A percentile compares a stretch with the other conserved stretches of the same genome.
Evolutionary conservation across 2,888 invertebrate genomes (phyloP).

Genomic region (Ligdia adustata): DNA sequence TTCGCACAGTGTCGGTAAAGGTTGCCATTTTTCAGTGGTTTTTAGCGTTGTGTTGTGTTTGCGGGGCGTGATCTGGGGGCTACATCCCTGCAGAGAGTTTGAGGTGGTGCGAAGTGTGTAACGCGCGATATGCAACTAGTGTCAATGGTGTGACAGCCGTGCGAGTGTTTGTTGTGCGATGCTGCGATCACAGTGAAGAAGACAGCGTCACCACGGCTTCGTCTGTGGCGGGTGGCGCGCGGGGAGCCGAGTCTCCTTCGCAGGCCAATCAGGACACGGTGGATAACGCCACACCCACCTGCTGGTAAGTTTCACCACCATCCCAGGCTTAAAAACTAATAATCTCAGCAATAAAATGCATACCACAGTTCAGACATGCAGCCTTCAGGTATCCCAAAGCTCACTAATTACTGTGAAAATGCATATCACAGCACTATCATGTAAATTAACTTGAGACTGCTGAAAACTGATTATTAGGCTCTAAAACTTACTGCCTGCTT

Average conservation of each 20-base stretch:
- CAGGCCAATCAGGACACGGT: conserved; percentile 82
- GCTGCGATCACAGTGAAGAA: conserved; percentile 85
- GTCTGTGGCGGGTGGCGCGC: conserved; percentile 80
- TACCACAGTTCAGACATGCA: no score
- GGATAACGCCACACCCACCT: conserved; percentile 80
- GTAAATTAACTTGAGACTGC: no score
- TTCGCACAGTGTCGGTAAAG: conserved; percentile 61
- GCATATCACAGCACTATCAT: no score
- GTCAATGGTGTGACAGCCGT: conserved; percentile 83
- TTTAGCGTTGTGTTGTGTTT: conserved; percentile 68
- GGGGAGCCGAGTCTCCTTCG: conserved; percentile 84
- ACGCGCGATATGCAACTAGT: conserved; percentile 71
- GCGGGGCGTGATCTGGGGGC: conserved; percentile 67
- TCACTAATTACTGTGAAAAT: no score
- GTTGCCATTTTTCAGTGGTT: conserved; percentile 82
- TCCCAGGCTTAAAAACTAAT: no score
- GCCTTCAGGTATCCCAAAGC: no score
- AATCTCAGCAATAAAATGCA: no score
- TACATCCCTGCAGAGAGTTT: conserved; percentile 36
- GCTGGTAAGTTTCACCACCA: conserved; percentile 65
- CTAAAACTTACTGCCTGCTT: no score
- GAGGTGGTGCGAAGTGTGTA: conserved; percentile 32
- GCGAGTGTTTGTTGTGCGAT: conserved; percentile 72
- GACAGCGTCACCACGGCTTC: conserved; percentile 80
- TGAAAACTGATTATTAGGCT: no score